Percentiles rank a stretch among this genome's conserved stretches.
phyloP scores from a whole-genome alignment of 2,113 vertebrate genomes.

The Andinoacara biseriatus region DNA sequence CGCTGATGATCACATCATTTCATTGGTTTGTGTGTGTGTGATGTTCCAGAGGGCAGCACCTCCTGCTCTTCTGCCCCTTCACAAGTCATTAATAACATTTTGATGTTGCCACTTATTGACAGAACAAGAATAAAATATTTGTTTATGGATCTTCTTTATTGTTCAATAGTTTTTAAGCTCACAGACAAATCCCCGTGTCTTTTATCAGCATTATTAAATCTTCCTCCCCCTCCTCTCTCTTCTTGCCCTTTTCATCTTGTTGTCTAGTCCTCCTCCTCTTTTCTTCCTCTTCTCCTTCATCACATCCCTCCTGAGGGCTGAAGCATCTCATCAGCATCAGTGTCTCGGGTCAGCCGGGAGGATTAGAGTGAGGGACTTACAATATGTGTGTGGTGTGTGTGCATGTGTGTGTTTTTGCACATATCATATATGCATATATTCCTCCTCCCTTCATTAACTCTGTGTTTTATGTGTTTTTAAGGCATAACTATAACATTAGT shows the following conservation, averaged over 20 bases:
- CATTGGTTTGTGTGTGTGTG: conserved; percentile 12
- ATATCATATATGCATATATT: background rate
- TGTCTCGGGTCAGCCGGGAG: conserved; percentile 59
- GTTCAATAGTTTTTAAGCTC: background rate
- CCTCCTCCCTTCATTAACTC: background rate
- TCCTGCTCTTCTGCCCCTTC: background rate
- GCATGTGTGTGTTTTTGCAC: conserved; percentile 22
- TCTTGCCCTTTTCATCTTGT: conserved; percentile 32
- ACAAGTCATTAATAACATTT: conserved; percentile 4
- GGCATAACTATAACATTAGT: background rate
- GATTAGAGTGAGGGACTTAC: conserved; percentile 38
- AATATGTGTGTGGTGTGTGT: conserved; percentile 7
- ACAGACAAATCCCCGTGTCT: background rate
- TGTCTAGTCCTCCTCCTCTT: conserved; percentile 25
- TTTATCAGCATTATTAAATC: conserved; percentile 48
- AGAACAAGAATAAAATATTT: background rate
- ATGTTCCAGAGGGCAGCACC: conserved; percentile 16
- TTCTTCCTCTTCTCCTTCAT: conserved; percentile 51
- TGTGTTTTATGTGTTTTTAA: background rate
- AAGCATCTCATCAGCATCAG: conserved; percentile 72
- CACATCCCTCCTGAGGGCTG: conserved; percentile 61
- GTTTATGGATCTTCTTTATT: background rate
- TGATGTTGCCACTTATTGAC: background rate
- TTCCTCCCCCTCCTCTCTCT: conserved; percentile 4
- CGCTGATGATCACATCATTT: conserved; percentile 17